These are phyloP conservation scores for Orthosia gracilis DNA, from an alignment of 2,888 invertebrate species.

Conservation along the genomic window DNA sequence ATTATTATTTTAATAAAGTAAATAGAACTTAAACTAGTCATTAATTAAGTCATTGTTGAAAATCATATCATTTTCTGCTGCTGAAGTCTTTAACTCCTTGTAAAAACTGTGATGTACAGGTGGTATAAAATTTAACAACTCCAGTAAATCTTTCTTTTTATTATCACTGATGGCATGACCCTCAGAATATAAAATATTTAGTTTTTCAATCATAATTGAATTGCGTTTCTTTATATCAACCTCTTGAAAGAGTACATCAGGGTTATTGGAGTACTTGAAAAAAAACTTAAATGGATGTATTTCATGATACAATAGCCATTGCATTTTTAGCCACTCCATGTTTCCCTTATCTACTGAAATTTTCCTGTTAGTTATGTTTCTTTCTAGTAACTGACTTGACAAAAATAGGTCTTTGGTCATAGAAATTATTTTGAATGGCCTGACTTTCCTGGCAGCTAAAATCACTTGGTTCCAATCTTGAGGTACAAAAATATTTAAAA, in stretches of 20 bases:
- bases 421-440: slow-evolving; percentile 1
- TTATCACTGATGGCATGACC: slow-evolving; percentile 11
- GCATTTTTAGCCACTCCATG: slow-evolving; percentile 17
- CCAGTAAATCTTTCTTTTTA: slow-evolving; percentile 8
- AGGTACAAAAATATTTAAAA: neutral
- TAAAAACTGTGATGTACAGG: slow-evolving; percentile 4
- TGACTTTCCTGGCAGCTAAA: slow-evolving; percentile 2
- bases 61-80: neutral
- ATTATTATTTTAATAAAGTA: neutral
- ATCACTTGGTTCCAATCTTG: slow-evolving; percentile 20
- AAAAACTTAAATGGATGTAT: neutral
- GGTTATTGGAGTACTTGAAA: slow-evolving; percentile 15
- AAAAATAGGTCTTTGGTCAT: neutral
- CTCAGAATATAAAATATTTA: slow-evolving; percentile 14
- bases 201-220: slow-evolving; percentile 2
- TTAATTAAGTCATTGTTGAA: neutral
- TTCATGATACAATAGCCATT: neutral
- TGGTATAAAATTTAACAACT: neutral
- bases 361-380: slow-evolving; percentile 13
- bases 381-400: neutral
- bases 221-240: slow-evolving; percentile 11
- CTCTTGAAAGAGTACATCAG: slow-evolving; percentile 19
- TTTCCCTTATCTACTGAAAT: neutral
- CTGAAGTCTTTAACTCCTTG: slow-evolving; percentile 6
- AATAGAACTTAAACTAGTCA: neutral